Conservation (phyloP, 2,888 invertebrate species). For the Bimastos eiseni region DNA sequence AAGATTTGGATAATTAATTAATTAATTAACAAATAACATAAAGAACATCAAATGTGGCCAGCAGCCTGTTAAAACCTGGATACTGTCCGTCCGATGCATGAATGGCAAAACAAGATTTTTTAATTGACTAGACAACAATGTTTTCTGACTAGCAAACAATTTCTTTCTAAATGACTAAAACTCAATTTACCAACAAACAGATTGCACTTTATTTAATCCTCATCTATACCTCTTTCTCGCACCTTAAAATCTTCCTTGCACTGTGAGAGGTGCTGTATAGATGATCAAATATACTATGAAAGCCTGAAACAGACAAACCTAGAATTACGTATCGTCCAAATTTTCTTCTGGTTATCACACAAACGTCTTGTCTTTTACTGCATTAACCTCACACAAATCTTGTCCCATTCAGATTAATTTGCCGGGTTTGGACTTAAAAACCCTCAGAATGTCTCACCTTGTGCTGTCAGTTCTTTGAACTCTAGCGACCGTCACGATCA, state of each 20-base stretch:
- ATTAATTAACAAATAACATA: not conserved
- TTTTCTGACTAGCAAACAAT: not conserved
- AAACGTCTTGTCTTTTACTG: not conserved
- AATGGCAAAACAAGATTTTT: not conserved
- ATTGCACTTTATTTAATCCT: too few species aligned
- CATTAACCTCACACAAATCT: not conserved
- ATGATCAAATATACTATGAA: too few species aligned
- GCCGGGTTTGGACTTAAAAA: not conserved
- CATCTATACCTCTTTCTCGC: too few species aligned
- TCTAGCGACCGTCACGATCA: too few species aligned
- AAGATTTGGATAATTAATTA: conserved; percentile 6
- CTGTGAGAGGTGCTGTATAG: too few species aligned
- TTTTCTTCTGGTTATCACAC: not conserved
- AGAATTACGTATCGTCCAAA: not conserved
- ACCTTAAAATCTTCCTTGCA: too few species aligned
- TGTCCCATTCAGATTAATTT: not conserved
- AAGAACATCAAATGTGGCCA: not conserved
- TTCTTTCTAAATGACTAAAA: too few species aligned
- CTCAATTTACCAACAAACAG: not conserved
- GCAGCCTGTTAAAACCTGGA: not conserved
- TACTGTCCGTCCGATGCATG: not conserved
- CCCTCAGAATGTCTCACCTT: too few species aligned
- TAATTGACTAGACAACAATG: not conserved
- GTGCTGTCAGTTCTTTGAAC: too few species aligned
- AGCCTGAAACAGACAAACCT: not conserved